Percentiles rank a stretch among this genome's conserved stretches.
These are phyloP conservation scores for Anser cygnoides DNA, from an alignment of 2,113 vertebrate species.

Conservation along the genomic window DNA sequence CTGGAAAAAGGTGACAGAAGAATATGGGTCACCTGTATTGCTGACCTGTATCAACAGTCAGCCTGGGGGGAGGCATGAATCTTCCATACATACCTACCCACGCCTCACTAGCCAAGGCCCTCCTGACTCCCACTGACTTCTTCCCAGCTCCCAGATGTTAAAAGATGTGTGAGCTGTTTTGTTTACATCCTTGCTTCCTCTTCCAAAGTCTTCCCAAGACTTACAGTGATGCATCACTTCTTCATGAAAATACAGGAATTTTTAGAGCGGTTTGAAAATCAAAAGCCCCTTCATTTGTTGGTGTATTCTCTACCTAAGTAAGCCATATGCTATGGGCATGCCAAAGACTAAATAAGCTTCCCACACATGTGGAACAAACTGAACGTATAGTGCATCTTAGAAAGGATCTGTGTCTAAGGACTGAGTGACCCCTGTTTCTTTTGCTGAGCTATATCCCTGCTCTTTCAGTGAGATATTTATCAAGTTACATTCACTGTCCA, in stretches of 20 bases:
- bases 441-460: neutral
- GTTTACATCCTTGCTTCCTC: neutral
- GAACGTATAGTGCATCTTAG: neutral
- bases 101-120: neutral
- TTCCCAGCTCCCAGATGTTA: neutral
- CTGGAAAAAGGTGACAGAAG: neutral
- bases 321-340: neutral
- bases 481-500: neutral
- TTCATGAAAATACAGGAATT: neutral
- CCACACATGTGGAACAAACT: neutral
- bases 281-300: neutral
- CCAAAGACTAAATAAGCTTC: neutral
- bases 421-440: neutral
- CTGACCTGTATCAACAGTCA: too few species aligned
- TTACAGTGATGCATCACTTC: neutral
- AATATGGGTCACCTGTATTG: too few species aligned
- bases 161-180: neutral
- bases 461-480: neutral
- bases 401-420: neutral
- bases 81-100: rapidly evolving
- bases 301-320: neutral
- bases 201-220: neutral
- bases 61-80: rapidly evolving
- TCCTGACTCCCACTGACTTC: neutral
- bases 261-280: neutral